A percentile compares a stretch with the other conserved stretches of the same genome.
These are phyloP conservation scores for Xestia xanthographa DNA, from an alignment of 2,888 invertebrate genomes.

Conservation along the genomic window DNA sequence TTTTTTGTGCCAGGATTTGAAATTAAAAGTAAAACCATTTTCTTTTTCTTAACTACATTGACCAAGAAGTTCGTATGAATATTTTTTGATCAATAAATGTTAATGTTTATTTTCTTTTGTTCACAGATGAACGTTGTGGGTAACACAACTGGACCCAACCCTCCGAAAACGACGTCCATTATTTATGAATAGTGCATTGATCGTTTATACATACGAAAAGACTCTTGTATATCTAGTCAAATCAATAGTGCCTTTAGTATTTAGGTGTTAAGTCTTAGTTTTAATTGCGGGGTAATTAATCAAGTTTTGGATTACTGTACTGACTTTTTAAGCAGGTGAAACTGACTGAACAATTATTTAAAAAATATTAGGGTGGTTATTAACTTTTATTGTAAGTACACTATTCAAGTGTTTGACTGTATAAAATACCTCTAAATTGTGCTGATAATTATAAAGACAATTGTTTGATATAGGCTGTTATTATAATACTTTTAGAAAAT, in stretches of 20 bases:
- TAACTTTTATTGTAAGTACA: constrained; percentile 35
- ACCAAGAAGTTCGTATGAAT: too few species aligned
- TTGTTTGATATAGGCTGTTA: constrained; percentile 60
- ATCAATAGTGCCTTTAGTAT: constrained; percentile 85
- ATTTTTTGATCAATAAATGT: constrained; percentile 1
- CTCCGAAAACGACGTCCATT: constrained; percentile 85
- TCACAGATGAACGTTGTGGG: constrained; percentile 76
- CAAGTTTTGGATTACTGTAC: constrained; percentile 44
- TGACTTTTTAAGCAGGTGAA: constrained; percentile 23
- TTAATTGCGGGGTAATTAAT: constrained; percentile 53
- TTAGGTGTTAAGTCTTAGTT: constrained; percentile 70
- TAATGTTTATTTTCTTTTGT: constrained; percentile 76
- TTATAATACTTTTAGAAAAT: constrained; percentile 49
- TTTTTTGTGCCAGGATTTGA: neutral
- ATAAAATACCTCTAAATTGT: constrained; percentile 62
- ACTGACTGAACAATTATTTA: neutral
- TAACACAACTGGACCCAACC: constrained; percentile 82
- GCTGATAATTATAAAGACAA: constrained; percentile 35
- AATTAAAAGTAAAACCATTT: neutral
- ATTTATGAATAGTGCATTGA: constrained; percentile 78
- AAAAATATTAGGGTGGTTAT: neutral
- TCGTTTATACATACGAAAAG: constrained; percentile 86
- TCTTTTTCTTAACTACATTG: neutral
- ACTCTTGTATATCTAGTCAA: constrained; percentile 89
- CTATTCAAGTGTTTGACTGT: constrained; percentile 53